Percentiles rank a stretch among this genome's conserved stretches.
Conservation (phyloP, 1,140 invertebrate genomes). For the Rhizoglyphus robini region DNA sequence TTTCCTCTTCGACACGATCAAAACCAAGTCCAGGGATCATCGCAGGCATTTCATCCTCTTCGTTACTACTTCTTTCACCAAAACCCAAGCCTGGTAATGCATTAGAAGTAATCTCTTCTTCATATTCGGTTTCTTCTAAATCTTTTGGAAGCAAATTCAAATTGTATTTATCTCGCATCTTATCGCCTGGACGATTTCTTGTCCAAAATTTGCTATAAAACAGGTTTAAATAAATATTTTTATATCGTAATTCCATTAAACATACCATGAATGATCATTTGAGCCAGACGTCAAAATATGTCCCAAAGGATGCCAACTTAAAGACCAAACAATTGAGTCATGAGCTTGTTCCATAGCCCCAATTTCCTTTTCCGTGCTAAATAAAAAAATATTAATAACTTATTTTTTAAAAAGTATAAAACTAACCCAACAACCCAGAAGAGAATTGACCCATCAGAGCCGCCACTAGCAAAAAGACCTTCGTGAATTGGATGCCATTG, state of each 20-base stretch:
- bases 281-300: conserved; percentile 96
- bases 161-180: conserved; percentile 89
- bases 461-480: conserved; percentile 85
- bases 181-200: conserved; percentile 89
- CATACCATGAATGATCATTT: conserved; percentile 79
- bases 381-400: conserved; percentile 1
- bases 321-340: conserved; percentile 95
- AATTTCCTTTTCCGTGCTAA: conserved; percentile 88
- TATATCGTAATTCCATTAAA: conserved; percentile 1
- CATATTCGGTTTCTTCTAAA: conserved; percentile 48
- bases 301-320: conserved; percentile 97
- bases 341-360: conserved; percentile 95
- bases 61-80: conserved; percentile 46
- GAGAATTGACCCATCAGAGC: conserved; percentile 90
- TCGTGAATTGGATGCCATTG: conserved; percentile 97
- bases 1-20: conserved; percentile 41
- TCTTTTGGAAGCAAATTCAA: conserved; percentile 69
- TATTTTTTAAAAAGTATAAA: conserved; percentile 1
- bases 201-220: conserved; percentile 84
- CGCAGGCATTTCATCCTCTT: conserved; percentile 36
- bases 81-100: conserved; percentile 87
- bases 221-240: background rate
- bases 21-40: conserved; percentile 62
- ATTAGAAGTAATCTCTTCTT: conserved; percentile 46
- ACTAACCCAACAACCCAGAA: conserved; percentile 94